Conservation (phyloP, 2,797 vertebrate genomes). For the Liasis olivaceus region DNA sequence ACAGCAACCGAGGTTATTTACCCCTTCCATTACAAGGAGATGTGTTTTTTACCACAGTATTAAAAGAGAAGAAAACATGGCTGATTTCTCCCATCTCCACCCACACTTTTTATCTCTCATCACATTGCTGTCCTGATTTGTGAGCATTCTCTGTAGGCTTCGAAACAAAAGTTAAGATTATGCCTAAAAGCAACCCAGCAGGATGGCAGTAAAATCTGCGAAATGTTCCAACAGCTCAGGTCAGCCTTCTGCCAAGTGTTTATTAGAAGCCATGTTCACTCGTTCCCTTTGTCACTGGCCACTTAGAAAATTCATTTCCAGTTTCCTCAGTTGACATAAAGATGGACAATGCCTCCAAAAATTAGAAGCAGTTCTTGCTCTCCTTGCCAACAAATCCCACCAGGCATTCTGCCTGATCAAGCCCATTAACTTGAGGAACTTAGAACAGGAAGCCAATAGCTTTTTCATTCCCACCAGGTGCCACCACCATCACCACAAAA, state of each 20-base stretch:
- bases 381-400: constrained; percentile 27
- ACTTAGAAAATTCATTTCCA: constrained; percentile 52
- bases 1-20: not conserved
- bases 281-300: constrained; percentile 58
- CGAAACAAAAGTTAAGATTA: not conserved
- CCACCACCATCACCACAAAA: constrained; percentile 23
- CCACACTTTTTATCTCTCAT: no score
- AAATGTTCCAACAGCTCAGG: not conserved
- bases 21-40: not conserved
- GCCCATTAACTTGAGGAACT: not conserved
- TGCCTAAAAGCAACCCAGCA: not conserved
- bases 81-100: not conserved
- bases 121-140: not conserved
- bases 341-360: constrained; percentile 69
- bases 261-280: constrained; percentile 70
- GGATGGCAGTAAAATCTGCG: not conserved
- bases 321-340: constrained; percentile 73
- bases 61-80: not conserved
- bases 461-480: constrained; percentile 22
- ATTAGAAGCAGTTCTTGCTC: constrained; percentile 55
- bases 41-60: not conserved
- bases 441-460: not conserved
- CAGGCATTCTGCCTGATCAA: constrained; percentile 23
- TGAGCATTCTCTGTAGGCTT: not conserved
- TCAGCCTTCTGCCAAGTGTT: constrained; percentile 35